Base-by-base conservation (phyloP, 2,888 invertebrate genomes). In the Aphodius granarius region DNA sequence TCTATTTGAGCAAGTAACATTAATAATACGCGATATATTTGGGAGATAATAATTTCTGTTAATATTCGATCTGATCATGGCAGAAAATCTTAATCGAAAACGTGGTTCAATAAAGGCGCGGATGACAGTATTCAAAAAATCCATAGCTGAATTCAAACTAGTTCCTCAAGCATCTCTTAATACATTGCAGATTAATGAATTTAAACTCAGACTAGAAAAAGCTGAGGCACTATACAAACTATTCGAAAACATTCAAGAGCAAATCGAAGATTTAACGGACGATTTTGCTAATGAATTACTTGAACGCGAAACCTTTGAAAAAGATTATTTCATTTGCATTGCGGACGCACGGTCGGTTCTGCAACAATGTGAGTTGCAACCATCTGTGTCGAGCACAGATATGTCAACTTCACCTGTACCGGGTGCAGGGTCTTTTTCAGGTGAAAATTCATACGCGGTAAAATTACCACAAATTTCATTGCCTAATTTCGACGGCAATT, bases 401-500 rank as follows among this genome's bases (percentile, higher is more conserved):
- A 9, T 9, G 23, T 4, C 5, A 23, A n/a, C n/a, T n/a, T n/a
- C 66, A 66, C 66, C 3, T 66, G 66, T 66, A 16, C 16, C 63
- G 2, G n/a, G 2, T 63, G n/a, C n/a, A 63, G 16, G 16, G 16
- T 63, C 63, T n/a, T n/a, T 13, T 16, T 16, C 66, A 3, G n/a
- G 2, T 63, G n/a, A 63, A 63, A 63, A 66, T 13, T 16, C 15
- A 66, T 13, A 66, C 17, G 13, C 3, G 13, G 19, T 62, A 17
- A 72, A 63, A 18, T 23, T 72, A 62, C 72, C 9, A 17, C 20
- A 18, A 23, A 72, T 63, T 63, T 16, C n/a, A 4, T 16, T 63
- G n/a, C 43, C 72, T 18, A 21, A 23, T 62, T 43, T 23, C 64
- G 16, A 15, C 13, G 78, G 73, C n/a, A n/a, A 13, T 3, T 74